Evolutionary conservation across 2,113 vertebrate genomes (phyloP), one percentile per base, ranked within the genome.

Genomic region (Oplegnathus fasciatus): DNA sequence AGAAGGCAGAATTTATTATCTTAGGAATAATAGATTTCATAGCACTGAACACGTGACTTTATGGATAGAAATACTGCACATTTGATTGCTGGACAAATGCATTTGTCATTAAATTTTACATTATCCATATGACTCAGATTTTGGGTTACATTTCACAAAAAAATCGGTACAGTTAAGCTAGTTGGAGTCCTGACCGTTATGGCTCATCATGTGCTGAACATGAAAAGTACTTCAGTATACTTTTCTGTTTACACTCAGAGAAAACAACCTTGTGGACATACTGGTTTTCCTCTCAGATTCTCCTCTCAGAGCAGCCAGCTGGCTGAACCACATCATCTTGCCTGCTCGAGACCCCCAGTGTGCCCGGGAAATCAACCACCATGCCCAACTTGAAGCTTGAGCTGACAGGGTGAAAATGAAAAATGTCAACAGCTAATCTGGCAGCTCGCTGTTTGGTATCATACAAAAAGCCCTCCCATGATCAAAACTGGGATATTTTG

Each of bases 351-450:
- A 80, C 50, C 32, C 64, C 66, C 75, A 74, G 17, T 42, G 28
- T 57, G 57, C 14, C 55, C 0, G 20, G 60, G 50, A 87, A 78
- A 80, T 84, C 26, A 79, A 58, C 50, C 89, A 66, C 57, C 44
- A 28, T 10, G 34, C 78, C 32, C 76, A 78, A 37, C 72, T 42
- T n/a, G 26, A 71, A 75, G 78, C 68, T 50, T 26, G 50, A 75
- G 48, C 83, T 67, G 65, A 89, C 77, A 81, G 40, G 58, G 84
- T 83, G 89, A 83, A 40, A 89, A 90, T 88, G 34, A 83, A 87
- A 91, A 88, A 85, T 78, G 77, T 86, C 89, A 89, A 61, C 78
- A 76, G 72, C 58, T 68, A 55, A n/a, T 52, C 52, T 20, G 8
- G 52, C 58, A 64, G 62, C 73, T 44, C 0, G 4, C 57, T 55